Evolutionary conservation across 2,888 invertebrate species (phyloP), one percentile per base, ranked within the genome.

Genomic region (Drosophila barbarae): DNA sequence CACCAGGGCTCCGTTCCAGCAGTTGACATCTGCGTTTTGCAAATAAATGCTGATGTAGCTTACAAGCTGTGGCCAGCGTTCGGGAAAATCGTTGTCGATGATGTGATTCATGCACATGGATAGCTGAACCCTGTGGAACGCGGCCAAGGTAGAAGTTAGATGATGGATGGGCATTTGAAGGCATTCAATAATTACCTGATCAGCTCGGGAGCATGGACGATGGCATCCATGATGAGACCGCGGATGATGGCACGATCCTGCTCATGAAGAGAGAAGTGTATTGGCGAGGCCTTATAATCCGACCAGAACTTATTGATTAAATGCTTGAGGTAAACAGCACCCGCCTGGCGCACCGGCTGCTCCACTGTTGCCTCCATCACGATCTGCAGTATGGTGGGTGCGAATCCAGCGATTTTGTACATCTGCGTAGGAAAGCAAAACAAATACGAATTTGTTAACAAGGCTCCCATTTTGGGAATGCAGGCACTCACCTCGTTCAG

Each of bases 251-350:
- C 95, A 78, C 97, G 93, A 90, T 99, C 99, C 88, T 98, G 98
- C 89, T 99, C 99, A 84, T 98, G 98, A 82, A 99, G 93, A 74
- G 93, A 94, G 90, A 97, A 98, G 18, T 94, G 93, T 60, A 93
- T 90, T 3, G 94, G 93, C 72, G 93, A 93, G 1, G 91, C 90
- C 83, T 96, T 95, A 76, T 93, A 93, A 76, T 96, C 96, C 71
- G 93, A 93, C 99, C 99, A 99, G 89, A 93, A 95, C 82, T 93
- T 93, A 26, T 93, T 94, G 59, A 99, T 91, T 87, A 97, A 92
- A 91, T 99, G 99, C 90, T 99, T 99, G 73, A 99, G 91, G 90
- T 98, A 99, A 76, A 99, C 96, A 36, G 95, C 98, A 81, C 97
- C 97, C 71, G 98, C 98, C 91, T 99, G 98, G 72, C 98, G 91